phyloP scores from a whole-genome alignment of 2,888 invertebrate species.

The Baccha elongata region DNA sequence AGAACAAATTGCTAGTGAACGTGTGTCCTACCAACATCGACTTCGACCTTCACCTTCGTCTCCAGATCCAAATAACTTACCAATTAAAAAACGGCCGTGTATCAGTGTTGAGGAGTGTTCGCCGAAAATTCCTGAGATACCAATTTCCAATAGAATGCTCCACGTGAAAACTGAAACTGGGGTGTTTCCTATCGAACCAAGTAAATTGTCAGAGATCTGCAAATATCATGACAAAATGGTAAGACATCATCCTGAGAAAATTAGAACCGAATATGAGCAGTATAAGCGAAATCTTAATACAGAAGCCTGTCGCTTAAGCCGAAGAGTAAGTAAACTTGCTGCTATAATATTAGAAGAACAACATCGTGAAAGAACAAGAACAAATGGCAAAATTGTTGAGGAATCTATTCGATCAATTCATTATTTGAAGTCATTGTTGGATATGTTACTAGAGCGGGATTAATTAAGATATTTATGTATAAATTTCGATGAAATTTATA shows the following conservation, averaged over 20 bases:
- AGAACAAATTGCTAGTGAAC: constrained; percentile 25
- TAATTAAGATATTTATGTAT: too few species aligned
- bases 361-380: constrained; percentile 73
- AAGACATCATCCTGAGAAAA: constrained; percentile 66
- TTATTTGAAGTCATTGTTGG: constrained; percentile 77
- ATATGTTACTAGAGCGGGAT: constrained; percentile 54
- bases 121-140: background rate
- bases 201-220: constrained; percentile 73
- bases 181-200: constrained; percentile 46
- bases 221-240: constrained; percentile 75
- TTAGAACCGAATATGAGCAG: constrained; percentile 68
- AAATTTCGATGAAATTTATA: too few species aligned
- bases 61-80: constrained; percentile 1
- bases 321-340: constrained; percentile 76
- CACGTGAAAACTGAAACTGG: constrained; percentile 46
- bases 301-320: constrained; percentile 75
- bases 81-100: background rate
- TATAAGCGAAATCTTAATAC: constrained; percentile 66
- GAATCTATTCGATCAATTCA: constrained; percentile 77
- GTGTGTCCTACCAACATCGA: background rate
- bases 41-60: background rate
- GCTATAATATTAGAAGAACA: constrained; percentile 76
- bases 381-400: constrained; percentile 75
- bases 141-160: constrained; percentile 7
- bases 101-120: background rate